A percentile compares a stretch with the other conserved stretches of the same genome.
Conservation (phyloP, 2,888 invertebrate species). For the Orthonevra nobilis region DNA sequence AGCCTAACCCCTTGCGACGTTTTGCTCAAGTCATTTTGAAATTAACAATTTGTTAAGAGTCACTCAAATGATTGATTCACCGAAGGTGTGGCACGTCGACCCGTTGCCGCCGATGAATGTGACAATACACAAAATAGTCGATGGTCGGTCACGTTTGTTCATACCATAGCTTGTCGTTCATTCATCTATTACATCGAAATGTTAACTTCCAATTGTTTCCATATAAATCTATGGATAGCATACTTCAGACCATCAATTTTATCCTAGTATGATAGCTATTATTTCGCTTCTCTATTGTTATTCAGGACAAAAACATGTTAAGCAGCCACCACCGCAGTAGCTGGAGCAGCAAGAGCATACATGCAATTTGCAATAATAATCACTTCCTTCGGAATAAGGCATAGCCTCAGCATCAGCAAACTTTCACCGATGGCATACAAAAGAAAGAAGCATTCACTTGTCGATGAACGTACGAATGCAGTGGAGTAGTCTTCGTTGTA, state of each 20-base stretch:
- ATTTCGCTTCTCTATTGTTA: constrained; percentile 56
- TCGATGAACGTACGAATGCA: no score
- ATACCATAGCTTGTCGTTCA: not conserved
- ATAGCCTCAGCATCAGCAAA: constrained; percentile 30
- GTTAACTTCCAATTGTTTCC: constrained; percentile 45
- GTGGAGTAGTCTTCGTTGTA: constrained; percentile 32
- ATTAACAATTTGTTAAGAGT: constrained; percentile 54
- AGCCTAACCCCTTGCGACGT: not conserved
- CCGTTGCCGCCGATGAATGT: constrained; percentile 8
- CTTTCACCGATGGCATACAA: constrained; percentile 26
- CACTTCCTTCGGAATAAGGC: constrained; percentile 42
- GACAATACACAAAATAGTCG: constrained; percentile 22
- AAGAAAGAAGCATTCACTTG: constrained; percentile 23
- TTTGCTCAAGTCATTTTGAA: constrained; percentile 41
- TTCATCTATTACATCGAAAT: constrained; percentile 8
- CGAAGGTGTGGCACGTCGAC: constrained; percentile 43
- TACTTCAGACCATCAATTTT: constrained; percentile 47
- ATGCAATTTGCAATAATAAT: constrained; percentile 62
- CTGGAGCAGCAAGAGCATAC: constrained; percentile 17
- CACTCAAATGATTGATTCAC: constrained; percentile 57
- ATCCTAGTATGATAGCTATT: constrained; percentile 53
- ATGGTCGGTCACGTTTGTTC: constrained; percentile 32
- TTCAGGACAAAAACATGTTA: constrained; percentile 49
- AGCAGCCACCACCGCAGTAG: constrained; percentile 21
- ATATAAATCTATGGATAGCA: constrained; percentile 53